Base-by-base conservation (phyloP, 2,888 invertebrate species). In the Corbicula japonica region DNA sequence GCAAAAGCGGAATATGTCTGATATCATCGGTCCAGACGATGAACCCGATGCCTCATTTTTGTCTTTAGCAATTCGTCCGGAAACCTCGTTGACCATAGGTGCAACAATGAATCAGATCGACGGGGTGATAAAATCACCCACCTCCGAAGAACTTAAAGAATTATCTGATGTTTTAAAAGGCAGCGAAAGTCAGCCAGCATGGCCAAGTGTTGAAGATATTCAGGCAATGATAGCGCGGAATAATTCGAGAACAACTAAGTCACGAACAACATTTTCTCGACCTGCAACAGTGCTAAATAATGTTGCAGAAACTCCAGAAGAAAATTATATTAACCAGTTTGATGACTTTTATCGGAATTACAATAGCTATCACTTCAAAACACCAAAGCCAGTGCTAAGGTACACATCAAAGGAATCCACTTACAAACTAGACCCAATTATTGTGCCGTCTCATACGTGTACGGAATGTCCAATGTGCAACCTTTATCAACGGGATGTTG, bases 381-480 rank as follows among this genome's bases (percentile, higher is more conserved):
- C n/a, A n/a, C n/a, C 32, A n/a, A 77, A 62, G 56, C 82, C 85
- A 6, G 75, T 77, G 28, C 54, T 85, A 21, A 46, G 85, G 32
- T 85, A 85, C 38, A 83, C 85, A 1, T 77, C 82, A n/a, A 74
- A 77, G 46, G 62, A 62, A 30, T 12, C 63, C 10, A 62, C 61
- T 23, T 71, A 54, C 30, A 76, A 76, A 38, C 58, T 76, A 6
- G 74, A 79, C 12, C 85, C 86, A 0, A 84, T 86, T 12, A 60
- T 86, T 41, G 86, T 86, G 0, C 86, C 86, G 1, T 86, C 86
- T 8, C 84, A 86, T 50, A 84, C 83, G 4, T 75, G 78, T 41
- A 77, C 76, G 0, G 84, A 83, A 50, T 86, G 86, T 63, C 80
- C 84, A 21, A 81, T 86, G 82, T 86, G 86, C 69, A 84, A 81